phyloP scores from a whole-genome alignment of 2,888 invertebrate species.

The Dichetophora obliterata region DNA sequence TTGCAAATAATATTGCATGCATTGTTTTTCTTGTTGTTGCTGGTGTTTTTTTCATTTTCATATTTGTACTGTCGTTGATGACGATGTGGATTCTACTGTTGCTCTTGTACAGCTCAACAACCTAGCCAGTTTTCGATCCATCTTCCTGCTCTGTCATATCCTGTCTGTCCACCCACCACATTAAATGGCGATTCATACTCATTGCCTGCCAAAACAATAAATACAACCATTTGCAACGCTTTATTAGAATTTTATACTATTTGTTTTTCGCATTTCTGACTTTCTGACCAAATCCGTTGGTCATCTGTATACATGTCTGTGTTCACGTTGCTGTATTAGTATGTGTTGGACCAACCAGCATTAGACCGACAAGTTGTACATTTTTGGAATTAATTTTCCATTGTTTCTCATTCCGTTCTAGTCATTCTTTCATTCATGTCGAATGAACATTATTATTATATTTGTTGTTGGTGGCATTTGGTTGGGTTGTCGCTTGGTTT shows the following conservation, averaged over 20 bases:
- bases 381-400: neutral
- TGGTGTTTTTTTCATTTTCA: neutral
- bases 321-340: neutral
- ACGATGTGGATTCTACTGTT: neutral
- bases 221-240: slow-evolving; percentile 31
- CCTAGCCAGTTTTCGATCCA: neutral
- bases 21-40: neutral
- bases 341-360: neutral
- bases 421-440: no score
- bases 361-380: neutral
- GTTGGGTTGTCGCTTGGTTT: no score
- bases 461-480: no score
- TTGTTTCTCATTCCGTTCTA: neutral
- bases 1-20: neutral
- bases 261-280: slow-evolving; percentile 15
- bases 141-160: neutral
- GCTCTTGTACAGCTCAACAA: neutral
- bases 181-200: slow-evolving; percentile 24
- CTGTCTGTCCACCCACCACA: neutral
- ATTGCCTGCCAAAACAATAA: slow-evolving; percentile 24
- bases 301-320: neutral
- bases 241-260: slow-evolving; percentile 12
- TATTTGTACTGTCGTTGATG: neutral
- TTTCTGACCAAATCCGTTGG: neutral
- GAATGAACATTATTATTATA: no score